Evolutionary conservation across 1,140 invertebrate species (phyloP), one percentile per base, ranked within the genome.

Genomic region (Philopotamus ludificatus): DNA sequence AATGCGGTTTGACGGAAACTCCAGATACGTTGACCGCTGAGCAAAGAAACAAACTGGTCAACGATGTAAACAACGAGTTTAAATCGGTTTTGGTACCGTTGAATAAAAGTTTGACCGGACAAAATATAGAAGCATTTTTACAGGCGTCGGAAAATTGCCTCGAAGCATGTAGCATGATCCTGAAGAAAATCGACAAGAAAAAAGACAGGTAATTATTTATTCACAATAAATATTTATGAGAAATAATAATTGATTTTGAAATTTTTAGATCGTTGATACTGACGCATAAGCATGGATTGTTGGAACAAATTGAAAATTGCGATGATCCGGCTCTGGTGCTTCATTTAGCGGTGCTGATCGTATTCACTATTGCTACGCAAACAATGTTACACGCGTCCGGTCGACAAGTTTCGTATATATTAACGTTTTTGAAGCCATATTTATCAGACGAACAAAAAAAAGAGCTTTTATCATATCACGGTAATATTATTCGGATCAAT

Each of bases 351-450:
- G 85, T 84, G 3, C 82, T 95, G 44, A 81, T 95, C 22, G 82
- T 97, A 18, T 96, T 96, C 72, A 92, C 91, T 18, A 83, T 85
- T 8, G 80, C 87, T 0, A 93, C 90, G 10, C 87, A 93, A 72
- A 86, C 78, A 70, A 91, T 95, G 77, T 71, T 98, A 12, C 92
- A 97, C 74, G 92, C 92, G 9, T 95, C 94, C 21, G 95, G 95
- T 0, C 87, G 92, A 75, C 93, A 94, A 79, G 91, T 98, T 2
- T 88, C 93, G 0, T 81, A 86, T 18, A 86, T 98, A 65, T 78
- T 97, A 18, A 71, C 78, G 1, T 90, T 86, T 75, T 81, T 98
- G 10, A 86, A 89, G 65, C 77, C 81, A 20, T 83, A 87, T 63
- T 74, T 97, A 22, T 83, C 84, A 63, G 76, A 80, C 16, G 84